Percentiles rank a stretch among this genome's conserved stretches.
Conservation (phyloP, 2,113 vertebrate genomes). For the Petromus typicus region DNA sequence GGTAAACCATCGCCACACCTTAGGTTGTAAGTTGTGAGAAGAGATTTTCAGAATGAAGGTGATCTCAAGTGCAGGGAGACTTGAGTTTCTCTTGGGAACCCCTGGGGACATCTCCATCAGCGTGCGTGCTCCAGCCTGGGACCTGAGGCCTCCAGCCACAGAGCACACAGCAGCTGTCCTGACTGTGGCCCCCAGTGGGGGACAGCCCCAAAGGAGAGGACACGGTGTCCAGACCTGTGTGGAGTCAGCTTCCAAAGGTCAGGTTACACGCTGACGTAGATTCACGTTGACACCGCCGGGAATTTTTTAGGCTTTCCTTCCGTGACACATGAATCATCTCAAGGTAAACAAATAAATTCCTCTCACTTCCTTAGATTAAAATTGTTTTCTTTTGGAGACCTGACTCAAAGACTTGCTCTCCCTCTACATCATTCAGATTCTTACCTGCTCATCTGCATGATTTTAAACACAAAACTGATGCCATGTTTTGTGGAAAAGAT, state of each 20-base stretch:
- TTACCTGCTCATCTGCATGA: slow-evolving; percentile 29
- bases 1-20: slow-evolving; percentile 85
- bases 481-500: not conserved
- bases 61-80: not conserved
- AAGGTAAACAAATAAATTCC: slow-evolving; percentile 53
- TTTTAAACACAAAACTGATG: not conserved
- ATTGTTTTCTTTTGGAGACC: slow-evolving; percentile 22
- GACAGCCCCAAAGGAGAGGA: not conserved
- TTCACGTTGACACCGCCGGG: slow-evolving; percentile 49
- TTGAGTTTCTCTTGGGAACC: not conserved
- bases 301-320: slow-evolving; percentile 56
- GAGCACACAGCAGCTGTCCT: not conserved
- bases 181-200: not conserved
- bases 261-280: slow-evolving; percentile 39
- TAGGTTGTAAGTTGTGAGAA: slow-evolving; percentile 50
- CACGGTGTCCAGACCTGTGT: not conserved
- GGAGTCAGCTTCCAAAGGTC: not conserved
- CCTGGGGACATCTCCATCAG: not conserved
- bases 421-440: slow-evolving; percentile 20
- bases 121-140: not conserved
- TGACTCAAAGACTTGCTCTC: not conserved
- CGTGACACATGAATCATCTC: slow-evolving; percentile 42
- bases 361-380: slow-evolving; percentile 58
- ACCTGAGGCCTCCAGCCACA: not conserved
- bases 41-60: slow-evolving; percentile 25